Evolutionary conservation across 1,140 invertebrate genomes (phyloP).

Genomic region (Zaprionus inermis): DNA sequence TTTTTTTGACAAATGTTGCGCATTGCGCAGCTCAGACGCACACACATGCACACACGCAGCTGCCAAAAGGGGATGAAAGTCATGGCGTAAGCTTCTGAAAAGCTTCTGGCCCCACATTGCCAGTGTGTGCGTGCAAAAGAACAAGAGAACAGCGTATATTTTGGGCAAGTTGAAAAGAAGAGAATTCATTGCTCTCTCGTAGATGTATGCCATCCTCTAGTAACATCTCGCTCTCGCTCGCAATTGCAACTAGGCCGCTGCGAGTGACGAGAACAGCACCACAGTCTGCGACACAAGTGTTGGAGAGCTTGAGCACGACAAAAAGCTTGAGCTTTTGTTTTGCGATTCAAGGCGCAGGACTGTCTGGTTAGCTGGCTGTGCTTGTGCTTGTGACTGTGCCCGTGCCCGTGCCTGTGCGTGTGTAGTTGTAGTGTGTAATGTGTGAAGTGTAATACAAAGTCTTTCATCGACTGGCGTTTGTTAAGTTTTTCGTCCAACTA

Average conservation of each 20-base stretch:
- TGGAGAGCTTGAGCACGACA: constrained; percentile 18
- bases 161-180: too few species aligned
- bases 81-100: neutral
- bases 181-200: too few species aligned
- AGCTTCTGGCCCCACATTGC: neutral
- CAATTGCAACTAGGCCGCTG: neutral
- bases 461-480: constrained; percentile 64
- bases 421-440: constrained; percentile 64
- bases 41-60: neutral
- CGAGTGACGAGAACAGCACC: neutral
- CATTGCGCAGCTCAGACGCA: neutral
- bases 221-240: neutral
- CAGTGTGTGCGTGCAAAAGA: neutral
- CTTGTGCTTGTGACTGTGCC: constrained; percentile 2
- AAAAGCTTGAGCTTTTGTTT: constrained; percentile 23
- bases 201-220: neutral
- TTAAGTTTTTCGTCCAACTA: constrained; percentile 78
- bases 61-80: neutral
- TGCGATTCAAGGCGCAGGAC: constrained; percentile 41
- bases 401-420: constrained; percentile 18
- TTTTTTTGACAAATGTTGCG: neutral
- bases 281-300: constrained; percentile 2
- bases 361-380: constrained; percentile 40
- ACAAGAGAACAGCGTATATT: neutral
- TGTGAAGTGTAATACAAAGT: constrained; percentile 73